phyloP scores from a whole-genome alignment of 2,888 invertebrate genomes.

The Drosophila helvetica region DNA sequence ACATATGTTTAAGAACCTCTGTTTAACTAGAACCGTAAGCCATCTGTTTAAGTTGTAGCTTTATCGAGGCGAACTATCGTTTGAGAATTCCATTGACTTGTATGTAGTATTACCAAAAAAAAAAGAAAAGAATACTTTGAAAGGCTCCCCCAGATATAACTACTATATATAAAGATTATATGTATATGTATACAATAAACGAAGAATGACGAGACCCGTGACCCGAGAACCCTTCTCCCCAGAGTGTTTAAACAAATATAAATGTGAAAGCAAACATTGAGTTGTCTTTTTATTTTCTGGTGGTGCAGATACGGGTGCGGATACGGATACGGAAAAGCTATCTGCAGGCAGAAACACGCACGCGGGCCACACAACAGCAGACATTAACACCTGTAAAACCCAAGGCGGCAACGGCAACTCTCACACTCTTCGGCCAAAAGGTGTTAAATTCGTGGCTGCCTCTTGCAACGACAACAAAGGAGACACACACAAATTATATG shows the following conservation, averaged over 20 bases:
- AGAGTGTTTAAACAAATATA: conserved; percentile 73
- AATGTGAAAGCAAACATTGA: conserved; percentile 63
- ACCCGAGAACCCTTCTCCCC: conserved; percentile 33
- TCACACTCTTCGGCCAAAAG: conserved; percentile 32
- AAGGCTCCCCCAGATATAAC: conserved; percentile 23
- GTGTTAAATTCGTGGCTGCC: conserved; percentile 55
- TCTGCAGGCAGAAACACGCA: conserved; percentile 62
- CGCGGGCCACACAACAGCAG: conserved; percentile 52
- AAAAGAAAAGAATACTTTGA: conserved; percentile 2
- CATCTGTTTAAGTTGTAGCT: conserved; percentile 34
- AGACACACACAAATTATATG: conserved; percentile 51
- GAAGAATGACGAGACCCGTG: conserved; percentile 22
- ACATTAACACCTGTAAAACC: conserved; percentile 74
- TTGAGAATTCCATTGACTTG: conserved; percentile 16
- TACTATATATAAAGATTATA: conserved; percentile 28
- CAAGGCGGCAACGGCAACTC: conserved; percentile 29
- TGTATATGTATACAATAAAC: conserved; percentile 41
- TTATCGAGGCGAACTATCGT: conserved; percentile 3
- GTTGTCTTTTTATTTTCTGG: conserved; percentile 26
- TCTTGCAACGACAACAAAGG: conserved; percentile 26
- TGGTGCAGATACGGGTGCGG: conserved; percentile 16
- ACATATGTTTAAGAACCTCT: conserved; percentile 31
- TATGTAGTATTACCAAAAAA: conserved; percentile 30
- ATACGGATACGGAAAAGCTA: conserved; percentile 48
- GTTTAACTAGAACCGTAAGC: conserved; percentile 51